Evolutionary conservation across 2,797 vertebrate species (phyloP).

Genomic region (Sus cebifrons): DNA sequence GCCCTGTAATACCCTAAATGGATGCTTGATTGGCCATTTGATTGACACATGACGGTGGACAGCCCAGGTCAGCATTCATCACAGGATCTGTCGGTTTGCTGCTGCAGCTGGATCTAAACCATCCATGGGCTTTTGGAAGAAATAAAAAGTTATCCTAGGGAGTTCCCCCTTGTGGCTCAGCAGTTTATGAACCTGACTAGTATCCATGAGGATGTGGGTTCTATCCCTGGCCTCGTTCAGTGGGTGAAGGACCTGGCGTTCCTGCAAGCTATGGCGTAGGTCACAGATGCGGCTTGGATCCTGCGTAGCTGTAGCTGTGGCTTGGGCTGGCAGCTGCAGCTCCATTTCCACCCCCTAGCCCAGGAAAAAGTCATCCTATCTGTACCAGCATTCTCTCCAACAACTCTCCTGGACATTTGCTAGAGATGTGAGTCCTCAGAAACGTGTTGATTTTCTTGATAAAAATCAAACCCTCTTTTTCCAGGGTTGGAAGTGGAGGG

Average conservation of each 20-base stretch:
- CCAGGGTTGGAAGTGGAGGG: accelerated
- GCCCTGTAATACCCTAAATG: not conserved
- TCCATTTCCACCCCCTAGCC: no score
- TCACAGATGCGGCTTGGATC: no score
- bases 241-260: no score
- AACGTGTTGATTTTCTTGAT: not conserved
- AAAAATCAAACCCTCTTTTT: not conserved
- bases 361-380: not conserved
- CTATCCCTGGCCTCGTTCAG: no score
- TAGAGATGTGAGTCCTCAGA: not conserved
- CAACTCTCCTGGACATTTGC: not conserved
- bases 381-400: not conserved
- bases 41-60: not conserved
- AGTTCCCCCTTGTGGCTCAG: no score
- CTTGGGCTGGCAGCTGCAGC: no score
- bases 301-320: no score
- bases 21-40: not conserved
- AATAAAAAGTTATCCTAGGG: not conserved
- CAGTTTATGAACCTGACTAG: no score
- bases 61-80: not conserved
- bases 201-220: no score
- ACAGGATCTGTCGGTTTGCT: not conserved
- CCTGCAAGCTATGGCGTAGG: no score
- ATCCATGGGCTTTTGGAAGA: not conserved
- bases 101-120: not conserved